Evolutionary conservation across 2,797 vertebrate species (phyloP).

Genomic region (Threskiornis aethiopicus): DNA sequence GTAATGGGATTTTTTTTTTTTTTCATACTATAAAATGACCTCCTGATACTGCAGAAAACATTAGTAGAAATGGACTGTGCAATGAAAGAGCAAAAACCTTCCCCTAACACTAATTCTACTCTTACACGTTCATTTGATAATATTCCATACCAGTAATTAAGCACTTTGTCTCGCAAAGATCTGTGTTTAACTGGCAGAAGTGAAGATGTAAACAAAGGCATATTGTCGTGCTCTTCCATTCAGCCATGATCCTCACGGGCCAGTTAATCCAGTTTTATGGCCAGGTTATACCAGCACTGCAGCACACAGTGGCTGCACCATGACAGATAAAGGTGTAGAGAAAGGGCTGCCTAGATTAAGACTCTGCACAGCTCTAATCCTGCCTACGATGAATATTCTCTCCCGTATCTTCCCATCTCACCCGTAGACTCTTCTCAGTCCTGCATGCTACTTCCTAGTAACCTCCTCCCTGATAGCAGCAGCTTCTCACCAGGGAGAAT

Average conservation of each 20-base stretch:
- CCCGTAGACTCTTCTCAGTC: slow-evolving; percentile 2
- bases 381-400: slow-evolving; percentile 31
- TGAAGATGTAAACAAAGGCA: slow-evolving; percentile 41
- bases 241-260: slow-evolving; percentile 34
- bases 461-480: neutral
- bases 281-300: slow-evolving; percentile 61
- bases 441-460: neutral
- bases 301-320: slow-evolving; percentile 33
- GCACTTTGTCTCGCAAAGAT: neutral
- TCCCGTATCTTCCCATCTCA: neutral
- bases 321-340: slow-evolving; percentile 58
- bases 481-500: neutral
- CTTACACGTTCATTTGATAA: neutral
- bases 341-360: slow-evolving; percentile 58
- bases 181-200: neutral
- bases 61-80: neutral
- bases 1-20: slow-evolving; percentile 5
- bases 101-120: neutral
- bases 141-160: slow-evolving; percentile 13
- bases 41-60: neutral
- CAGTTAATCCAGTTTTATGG: slow-evolving; percentile 70
- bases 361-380: slow-evolving; percentile 51
- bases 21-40: neutral
- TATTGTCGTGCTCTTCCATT: slow-evolving; percentile 14
- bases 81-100: neutral